phyloP scores from a whole-genome alignment of 2,888 invertebrate genomes.

The Steinernema carpocapsae region DNA sequence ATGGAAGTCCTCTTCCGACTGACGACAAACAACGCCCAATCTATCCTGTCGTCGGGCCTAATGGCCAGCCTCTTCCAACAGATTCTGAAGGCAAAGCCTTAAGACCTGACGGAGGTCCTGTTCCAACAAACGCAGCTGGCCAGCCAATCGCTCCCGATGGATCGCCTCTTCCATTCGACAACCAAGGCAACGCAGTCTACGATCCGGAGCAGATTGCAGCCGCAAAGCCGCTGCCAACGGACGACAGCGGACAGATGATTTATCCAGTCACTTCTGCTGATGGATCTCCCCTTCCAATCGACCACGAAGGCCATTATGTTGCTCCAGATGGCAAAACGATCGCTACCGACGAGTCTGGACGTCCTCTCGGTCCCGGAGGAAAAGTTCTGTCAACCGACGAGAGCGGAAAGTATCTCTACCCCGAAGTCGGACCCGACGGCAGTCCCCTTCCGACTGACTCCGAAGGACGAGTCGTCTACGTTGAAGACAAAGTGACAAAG shows the following conservation, averaged over 20 bases:
- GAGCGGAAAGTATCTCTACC: conserved; percentile 47
- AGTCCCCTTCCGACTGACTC: conserved; percentile 17
- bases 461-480: conserved; percentile 17
- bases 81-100: conserved; percentile 30
- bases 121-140: conserved; percentile 46
- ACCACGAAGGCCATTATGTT: conserved; percentile 40
- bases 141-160: conserved; percentile 45
- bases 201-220: conserved; percentile 34
- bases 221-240: conserved; percentile 42
- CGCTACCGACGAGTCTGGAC: conserved; percentile 43
- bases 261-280: conserved; percentile 7
- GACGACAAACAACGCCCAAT: conserved; percentile 42
- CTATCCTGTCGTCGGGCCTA: conserved; percentile 40
- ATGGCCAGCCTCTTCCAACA: conserved; percentile 43
- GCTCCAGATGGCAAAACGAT: conserved; percentile 39
- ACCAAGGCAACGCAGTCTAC: conserved; percentile 42
- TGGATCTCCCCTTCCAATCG: conserved; percentile 39
- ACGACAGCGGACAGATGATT: conserved; percentile 42
- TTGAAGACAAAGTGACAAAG: neutral
- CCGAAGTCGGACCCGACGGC: conserved; percentile 40
- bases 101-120: conserved; percentile 19
- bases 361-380: conserved; percentile 49
- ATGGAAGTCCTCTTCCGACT: conserved; percentile 56
- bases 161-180: conserved; percentile 48
- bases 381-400: conserved; percentile 44